Base-by-base conservation (phyloP, 2,113 vertebrate genomes). In the Chaenocephalus aceratus region DNA sequence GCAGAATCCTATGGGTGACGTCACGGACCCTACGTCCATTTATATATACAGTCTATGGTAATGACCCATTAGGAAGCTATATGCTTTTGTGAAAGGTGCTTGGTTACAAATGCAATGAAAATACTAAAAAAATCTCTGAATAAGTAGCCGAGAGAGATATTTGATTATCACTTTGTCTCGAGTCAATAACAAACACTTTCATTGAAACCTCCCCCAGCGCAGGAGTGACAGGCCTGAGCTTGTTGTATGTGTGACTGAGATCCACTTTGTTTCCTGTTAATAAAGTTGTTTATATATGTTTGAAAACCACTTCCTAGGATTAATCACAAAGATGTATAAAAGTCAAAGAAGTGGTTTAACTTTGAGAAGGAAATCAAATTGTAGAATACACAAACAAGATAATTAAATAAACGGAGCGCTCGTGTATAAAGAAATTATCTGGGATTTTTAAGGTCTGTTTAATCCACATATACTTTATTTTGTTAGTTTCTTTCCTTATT, bases 111-210 rank as follows among this genome's bases (percentile, higher is more conserved):
- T 45, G 45, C 8, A 26, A 5, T 10, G 12, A 44, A 9, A 34
- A 41, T 21, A 12, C 1, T 6, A 36, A 6, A 36, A 21, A 21
- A 21, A 21, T 36, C 2, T 36, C 36, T 36, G 36, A 52, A 18
- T 7, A 53, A 72, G 56, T 72, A 18, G 16, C 59, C 13, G 26
- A 60, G 7, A 6, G 82, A 66, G 44, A n/a, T 7, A 44, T 75
- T 76, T 76, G 49, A 73, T 62, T 71, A 65, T 54, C 23, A 21
- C 52, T 79, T 54, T 73, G 60, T 63, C 41, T 75, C 46, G 46
- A 26, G 41, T 68, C 46, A 51, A 15, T 75, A 63, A 57, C 67
- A 72, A 75, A 45, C 67, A 46, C 52, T 53, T 56, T 53, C 56
- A 70, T 0, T 45, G 41, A 10, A 48, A 52, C 51, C 0, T 15